Conservation (phyloP, 2,888 invertebrate genomes). For the Ctena decussata region DNA sequence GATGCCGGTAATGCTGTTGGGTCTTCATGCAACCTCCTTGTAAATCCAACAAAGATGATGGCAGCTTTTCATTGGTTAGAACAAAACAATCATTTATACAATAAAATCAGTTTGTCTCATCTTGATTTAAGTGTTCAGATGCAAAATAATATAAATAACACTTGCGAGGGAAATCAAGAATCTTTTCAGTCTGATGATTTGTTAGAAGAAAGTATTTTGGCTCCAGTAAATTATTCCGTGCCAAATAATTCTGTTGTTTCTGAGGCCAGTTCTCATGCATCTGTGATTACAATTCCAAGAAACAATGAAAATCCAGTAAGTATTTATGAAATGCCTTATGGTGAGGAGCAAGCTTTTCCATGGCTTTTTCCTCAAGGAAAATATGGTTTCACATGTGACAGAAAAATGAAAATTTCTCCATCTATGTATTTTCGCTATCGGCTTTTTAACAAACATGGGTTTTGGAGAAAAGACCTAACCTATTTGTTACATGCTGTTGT, state of each 20-base stretch:
- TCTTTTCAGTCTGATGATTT: too few relatives aligned
- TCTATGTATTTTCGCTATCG: conserved; percentile 5
- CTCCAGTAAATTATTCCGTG: too few relatives aligned
- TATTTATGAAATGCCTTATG: background rate
- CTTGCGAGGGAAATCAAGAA: too few relatives aligned
- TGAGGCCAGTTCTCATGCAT: background rate
- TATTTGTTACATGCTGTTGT: conserved; percentile 23
- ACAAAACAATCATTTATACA: too few relatives aligned
- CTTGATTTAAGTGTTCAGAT: too few relatives aligned
- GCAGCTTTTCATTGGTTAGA: too few relatives aligned
- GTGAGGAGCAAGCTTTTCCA: conserved; percentile 26
- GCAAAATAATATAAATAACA: too few relatives aligned
- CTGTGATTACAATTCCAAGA: background rate
- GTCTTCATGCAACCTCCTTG: background rate
- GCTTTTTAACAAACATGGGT: conserved; percentile 2
- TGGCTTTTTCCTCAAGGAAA: conserved; percentile 19
- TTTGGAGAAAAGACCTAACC: conserved; percentile 23
- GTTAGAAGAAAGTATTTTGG: too few relatives aligned
- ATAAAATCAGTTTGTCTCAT: too few relatives aligned
- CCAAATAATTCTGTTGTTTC: too few relatives aligned
- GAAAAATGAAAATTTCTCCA: background rate
- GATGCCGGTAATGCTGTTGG: background rate
- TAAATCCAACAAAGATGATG: too few relatives aligned
- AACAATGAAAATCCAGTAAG: background rate
- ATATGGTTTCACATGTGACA: background rate